Evolutionary conservation across 1,140 invertebrate species (phyloP).

Genomic region (Camponotus pennsylvanicus): DNA sequence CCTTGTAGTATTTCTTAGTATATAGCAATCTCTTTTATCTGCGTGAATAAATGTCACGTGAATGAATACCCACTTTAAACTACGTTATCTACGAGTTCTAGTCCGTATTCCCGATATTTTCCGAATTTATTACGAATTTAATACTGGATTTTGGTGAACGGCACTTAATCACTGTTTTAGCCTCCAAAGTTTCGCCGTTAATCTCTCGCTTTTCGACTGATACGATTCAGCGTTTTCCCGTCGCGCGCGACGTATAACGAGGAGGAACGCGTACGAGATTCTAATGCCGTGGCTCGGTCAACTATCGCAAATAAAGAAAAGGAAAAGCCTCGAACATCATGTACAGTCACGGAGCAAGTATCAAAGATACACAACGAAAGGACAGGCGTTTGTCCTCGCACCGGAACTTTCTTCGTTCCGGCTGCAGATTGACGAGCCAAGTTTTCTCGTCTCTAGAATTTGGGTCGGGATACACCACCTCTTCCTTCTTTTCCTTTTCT

Average conservation of each 20-base stretch:
- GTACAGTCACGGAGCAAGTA: constrained; percentile 53
- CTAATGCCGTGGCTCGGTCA: neutral
- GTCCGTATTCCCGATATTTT: constrained; percentile 26
- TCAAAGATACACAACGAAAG: constrained; percentile 80
- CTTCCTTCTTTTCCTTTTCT: constrained; percentile 56
- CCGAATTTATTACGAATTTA: constrained; percentile 49
- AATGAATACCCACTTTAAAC: neutral
- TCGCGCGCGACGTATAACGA: constrained; percentile 42
- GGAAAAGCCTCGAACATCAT: constrained; percentile 28
- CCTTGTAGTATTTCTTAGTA: neutral
- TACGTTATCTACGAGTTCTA: constrained; percentile 1
- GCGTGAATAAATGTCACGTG: constrained; percentile 1
- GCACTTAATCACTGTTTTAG: constrained; percentile 50
- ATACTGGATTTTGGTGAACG: constrained; percentile 47
- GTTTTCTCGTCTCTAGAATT: constrained; percentile 83
- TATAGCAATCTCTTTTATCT: neutral
- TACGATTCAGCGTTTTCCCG: constrained; percentile 43
- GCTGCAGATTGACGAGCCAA: constrained; percentile 83
- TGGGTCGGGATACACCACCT: constrained; percentile 79
- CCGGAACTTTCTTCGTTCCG: constrained; percentile 83
- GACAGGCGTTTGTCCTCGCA: constrained; percentile 78
- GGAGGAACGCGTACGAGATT: constrained; percentile 36
- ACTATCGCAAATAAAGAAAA: constrained; percentile 67
- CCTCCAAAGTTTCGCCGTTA: constrained; percentile 59
- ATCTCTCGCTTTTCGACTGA: constrained; percentile 17